phyloP scores from a whole-genome alignment of 2,797 vertebrate genomes.

The Sebastes nivosus region DNA sequence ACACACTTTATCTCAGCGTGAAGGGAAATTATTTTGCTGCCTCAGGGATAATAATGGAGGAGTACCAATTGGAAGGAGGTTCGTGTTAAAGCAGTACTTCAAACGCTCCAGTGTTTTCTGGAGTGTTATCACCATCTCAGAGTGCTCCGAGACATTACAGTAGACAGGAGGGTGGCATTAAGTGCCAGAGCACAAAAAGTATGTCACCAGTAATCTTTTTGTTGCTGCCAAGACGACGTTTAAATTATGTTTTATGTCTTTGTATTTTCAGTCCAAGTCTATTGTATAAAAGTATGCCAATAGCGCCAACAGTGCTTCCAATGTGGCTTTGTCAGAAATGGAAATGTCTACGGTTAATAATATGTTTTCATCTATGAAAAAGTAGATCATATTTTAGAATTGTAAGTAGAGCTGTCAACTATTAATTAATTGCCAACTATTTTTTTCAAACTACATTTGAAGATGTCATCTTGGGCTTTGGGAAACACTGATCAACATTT shows the following conservation, averaged over 20 bases:
- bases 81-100: slow-evolving; percentile 58
- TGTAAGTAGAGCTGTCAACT: too few species aligned
- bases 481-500: too few species aligned
- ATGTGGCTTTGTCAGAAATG: neutral
- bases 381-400: neutral
- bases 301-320: neutral
- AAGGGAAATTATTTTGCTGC: slow-evolving; percentile 46
- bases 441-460: too few species aligned
- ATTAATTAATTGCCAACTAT: too few species aligned
- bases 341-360: neutral
- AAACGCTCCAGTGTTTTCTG: slow-evolving; percentile 50
- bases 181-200: neutral
- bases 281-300: neutral
- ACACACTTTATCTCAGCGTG: slow-evolving; percentile 37
- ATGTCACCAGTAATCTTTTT: slow-evolving; percentile 1
- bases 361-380: neutral
- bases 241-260: neutral
- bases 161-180: slow-evolving; percentile 10
- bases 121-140: slow-evolving; percentile 39
- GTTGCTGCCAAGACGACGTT: slow-evolving; percentile 9
- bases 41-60: slow-evolving; percentile 36
- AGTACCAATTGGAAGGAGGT: slow-evolving; percentile 53
- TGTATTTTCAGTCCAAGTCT: neutral
- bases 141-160: slow-evolving; percentile 29
- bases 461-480: too few species aligned